These are phyloP conservation scores for Takifugu rubripes DNA, from an alignment of 2,797 vertebrate species.

Conservation along the genomic window DNA sequence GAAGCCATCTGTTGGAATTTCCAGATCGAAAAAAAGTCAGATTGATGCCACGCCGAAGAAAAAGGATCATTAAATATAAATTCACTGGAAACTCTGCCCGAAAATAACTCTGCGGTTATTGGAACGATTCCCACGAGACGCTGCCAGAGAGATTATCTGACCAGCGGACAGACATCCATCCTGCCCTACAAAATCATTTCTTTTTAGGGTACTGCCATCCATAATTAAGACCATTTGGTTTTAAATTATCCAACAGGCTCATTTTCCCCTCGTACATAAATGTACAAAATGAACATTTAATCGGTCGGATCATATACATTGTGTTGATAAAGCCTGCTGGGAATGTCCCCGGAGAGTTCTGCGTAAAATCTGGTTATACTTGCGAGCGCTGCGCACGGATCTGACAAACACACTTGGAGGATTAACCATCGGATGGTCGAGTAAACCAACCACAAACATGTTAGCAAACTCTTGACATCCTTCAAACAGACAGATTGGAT, in stretches of 20 bases:
- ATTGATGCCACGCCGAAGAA: no score
- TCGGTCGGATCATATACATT: constrained; percentile 15
- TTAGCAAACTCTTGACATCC: no score
- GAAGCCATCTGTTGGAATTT: no score
- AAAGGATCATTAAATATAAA: no score
- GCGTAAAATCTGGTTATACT: constrained; percentile 26
- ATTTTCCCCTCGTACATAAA: constrained; percentile 16
- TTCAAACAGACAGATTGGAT: constrained; percentile 20
- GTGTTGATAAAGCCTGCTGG: constrained; percentile 12
- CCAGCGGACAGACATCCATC: neutral
- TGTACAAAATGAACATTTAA: neutral
- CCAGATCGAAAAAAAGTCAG: no score
- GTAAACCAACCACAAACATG: no score
- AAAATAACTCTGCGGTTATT: no score
- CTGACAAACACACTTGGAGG: constrained; percentile 21
- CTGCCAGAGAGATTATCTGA: neutral
- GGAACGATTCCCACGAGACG: no score
- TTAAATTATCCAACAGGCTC: neutral
- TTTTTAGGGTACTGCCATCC: constrained; percentile 3
- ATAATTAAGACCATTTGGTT: constrained; percentile 14
- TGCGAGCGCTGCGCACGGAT: constrained; percentile 36
- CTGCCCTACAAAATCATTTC: neutral
- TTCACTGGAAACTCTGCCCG: no score
- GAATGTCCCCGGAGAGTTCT: constrained; percentile 10
- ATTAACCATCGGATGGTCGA: no score